Conservation (phyloP, 2,797 vertebrate genomes). For the Melanotaenia trifasciata region DNA sequence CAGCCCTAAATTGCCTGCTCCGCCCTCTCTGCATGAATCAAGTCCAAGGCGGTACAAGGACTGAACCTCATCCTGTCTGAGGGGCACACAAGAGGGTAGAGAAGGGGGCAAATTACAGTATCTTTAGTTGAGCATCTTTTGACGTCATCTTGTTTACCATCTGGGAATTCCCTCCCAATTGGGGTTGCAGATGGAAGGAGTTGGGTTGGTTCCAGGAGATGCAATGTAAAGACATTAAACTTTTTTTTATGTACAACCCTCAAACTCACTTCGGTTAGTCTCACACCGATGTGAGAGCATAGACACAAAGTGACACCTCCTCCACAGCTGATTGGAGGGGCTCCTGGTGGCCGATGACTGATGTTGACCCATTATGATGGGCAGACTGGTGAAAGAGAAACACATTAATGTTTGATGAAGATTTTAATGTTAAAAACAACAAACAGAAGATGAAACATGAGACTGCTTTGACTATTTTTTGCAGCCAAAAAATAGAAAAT, state of each 20-base stretch:
- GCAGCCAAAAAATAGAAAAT: no score
- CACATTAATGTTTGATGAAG: background rate
- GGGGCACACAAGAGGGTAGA: constrained; percentile 46
- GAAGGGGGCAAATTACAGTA: constrained; percentile 48
- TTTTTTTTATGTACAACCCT: constrained; percentile 6
- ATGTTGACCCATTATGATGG: constrained; percentile 9
- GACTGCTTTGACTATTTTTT: no score
- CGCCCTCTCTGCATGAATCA: constrained; percentile 50
- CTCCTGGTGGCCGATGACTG: constrained; percentile 21
- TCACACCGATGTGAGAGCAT: background rate
- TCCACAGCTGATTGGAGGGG: constrained; percentile 18
- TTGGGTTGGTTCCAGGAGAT: constrained; percentile 13
- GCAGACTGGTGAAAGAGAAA: background rate
- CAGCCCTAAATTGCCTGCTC: constrained; percentile 69
- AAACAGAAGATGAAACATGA: background rate
- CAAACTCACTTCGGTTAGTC: constrained; percentile 7
- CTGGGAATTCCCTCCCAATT: constrained; percentile 74
- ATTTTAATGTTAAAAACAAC: background rate
- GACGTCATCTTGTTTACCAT: constrained; percentile 74
- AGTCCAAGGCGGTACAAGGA: constrained; percentile 1
- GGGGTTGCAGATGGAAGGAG: constrained; percentile 1
- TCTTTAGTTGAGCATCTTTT: constrained; percentile 60
- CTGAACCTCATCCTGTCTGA: constrained; percentile 13
- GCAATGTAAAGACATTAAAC: constrained; percentile 33
- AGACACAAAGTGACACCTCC: constrained; percentile 5